Evolutionary conservation across 2,797 vertebrate genomes (phyloP), one percentile per base, ranked within the genome.

Genomic region (Acanthis flammea): DNA sequence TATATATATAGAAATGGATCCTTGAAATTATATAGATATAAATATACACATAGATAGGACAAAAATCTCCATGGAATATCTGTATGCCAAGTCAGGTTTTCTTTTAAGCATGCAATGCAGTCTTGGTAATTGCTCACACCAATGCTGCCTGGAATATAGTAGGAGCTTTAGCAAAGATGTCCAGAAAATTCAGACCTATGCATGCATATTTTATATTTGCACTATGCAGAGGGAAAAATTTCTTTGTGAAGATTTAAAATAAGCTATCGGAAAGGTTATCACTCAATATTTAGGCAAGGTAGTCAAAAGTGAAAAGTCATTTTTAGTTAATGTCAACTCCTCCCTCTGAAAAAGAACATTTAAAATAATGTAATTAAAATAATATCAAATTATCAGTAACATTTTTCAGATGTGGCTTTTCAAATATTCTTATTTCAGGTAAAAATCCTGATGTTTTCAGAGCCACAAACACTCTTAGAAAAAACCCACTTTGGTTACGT

Each of bases 211-310:
- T 42, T 28, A 31, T 80, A 41, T 45, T 57, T 61, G 18, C n/a
- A n/a, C 33, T 30, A 7, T 42, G 24, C 14, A 62, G 57, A 72
- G 17, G 11, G 39, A 80, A 91, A 75, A 35, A 63, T 30, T 68
- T 78, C 15, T 90, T 83, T 37, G 27, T 39, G 61, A 90, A 91
- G 14, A 88, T 50, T 84, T 47, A 35, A 86, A 92, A 23, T 30
- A 94, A 78, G 21, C 2, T 1, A 3, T n/a, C 33, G 4, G 13
- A 62, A 78, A 57, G 10, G 9, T 41, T 28, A 63, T 75, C 24
- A 54, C n/a, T 73, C 58, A 63, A 27, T 65, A 30, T 79, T 91
- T 58, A 74, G 33, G 12, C 27, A 90, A 75, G 15, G 27, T 91
- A 74, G 13, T 1, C 16, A 44, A 74, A 87, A 62, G 10, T 48